A percentile compares a stretch with the other conserved stretches of the same genome.
These are phyloP conservation scores for Gonatopus flavifemur DNA, from an alignment of 1,140 invertebrate genomes.

Conservation along the genomic window DNA sequence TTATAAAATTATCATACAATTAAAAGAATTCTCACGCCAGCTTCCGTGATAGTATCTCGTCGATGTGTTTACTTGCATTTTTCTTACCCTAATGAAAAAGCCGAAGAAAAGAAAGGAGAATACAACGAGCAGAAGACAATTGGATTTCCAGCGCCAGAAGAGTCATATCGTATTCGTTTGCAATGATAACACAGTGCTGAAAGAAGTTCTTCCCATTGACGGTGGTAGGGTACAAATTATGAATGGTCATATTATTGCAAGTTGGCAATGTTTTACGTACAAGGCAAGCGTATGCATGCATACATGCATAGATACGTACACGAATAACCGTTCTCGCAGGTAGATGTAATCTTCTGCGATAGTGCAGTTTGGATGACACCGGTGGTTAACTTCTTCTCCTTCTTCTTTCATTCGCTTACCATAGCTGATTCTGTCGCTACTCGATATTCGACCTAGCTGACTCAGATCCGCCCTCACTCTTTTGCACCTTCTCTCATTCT, in stretches of 20 bases:
- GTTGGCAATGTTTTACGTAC: conserved; percentile 29
- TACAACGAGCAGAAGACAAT: not conserved
- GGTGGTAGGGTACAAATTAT: conserved; percentile 43
- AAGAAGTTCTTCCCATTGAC: conserved; percentile 31
- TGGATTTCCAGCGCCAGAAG: not conserved
- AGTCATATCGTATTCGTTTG: not conserved
- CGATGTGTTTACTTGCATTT: too few relatives aligned
- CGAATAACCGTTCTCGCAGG: conserved; percentile 15
- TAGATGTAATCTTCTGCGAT: conserved; percentile 39
- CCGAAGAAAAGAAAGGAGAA: too few relatives aligned
- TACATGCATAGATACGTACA: conserved; percentile 2
- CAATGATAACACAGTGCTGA: not conserved
- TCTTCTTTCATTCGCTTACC: conserved; percentile 48
- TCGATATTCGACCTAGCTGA: conserved; percentile 49
- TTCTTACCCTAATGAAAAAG: too few relatives aligned
- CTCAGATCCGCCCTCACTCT: conserved; percentile 50
- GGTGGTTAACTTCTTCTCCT: conserved; percentile 42
- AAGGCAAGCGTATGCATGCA: conserved; percentile 1
- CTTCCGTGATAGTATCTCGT: too few relatives aligned
- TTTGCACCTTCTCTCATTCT: conserved; percentile 10
- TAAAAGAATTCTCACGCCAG: too few relatives aligned
- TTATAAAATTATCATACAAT: too few relatives aligned
- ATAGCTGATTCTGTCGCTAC: conserved; percentile 54
- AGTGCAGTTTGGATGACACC: conserved; percentile 30
- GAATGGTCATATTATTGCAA: conserved; percentile 49